Base-by-base conservation (phyloP, 2,113 vertebrate species). In the Xerus inauris region DNA sequence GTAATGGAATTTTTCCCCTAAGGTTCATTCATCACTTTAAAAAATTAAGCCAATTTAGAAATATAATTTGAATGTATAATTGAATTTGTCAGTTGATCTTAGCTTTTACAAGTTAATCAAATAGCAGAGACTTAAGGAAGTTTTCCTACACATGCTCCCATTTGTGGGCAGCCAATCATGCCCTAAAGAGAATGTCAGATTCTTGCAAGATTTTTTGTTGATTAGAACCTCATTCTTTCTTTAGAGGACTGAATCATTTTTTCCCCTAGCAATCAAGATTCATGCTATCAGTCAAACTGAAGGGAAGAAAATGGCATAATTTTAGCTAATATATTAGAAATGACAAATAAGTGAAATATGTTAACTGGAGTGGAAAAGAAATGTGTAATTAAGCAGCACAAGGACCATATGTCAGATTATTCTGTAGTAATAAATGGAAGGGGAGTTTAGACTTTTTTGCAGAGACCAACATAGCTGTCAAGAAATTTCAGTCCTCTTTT, bases 31-130 rank as follows among this genome's bases (percentile, higher is more conserved):
- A 98, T 99, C 98, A 98, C 91, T 98, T 98, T 98, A 98, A 98
- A 98, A 98, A 98, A 98, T 98, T 98, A 98, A 97, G 96, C 94
- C 98, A 98, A 98, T 98, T 98, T 98, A 97, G 96, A 98, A 97
- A 97, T 95, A 96, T 98, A 98, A 98, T 98, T 98, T 98, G 96
- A 98, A 98, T 98, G 95, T 95, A 97, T 98, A 99, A 99, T 98
- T 98, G 98, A 98, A 98, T 98, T 98, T 98, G 90, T 98, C 97
- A 98, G 96, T 96, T 97, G 95, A 96, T 98, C 94, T 98, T 93
- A 97, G 94, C 94, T 96, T 98, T 98, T 93, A 97, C 96, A 98
- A 98, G 97, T 98, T 98, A 98, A 98, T 98, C 97, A 98, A 98
- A 97, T 91, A 89, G 32, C 97, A 95, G 51, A 95, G 88, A 97